Conservation (phyloP, 53 echinoderm and acorn worm species). For the Echinarachnius parma region DNA sequence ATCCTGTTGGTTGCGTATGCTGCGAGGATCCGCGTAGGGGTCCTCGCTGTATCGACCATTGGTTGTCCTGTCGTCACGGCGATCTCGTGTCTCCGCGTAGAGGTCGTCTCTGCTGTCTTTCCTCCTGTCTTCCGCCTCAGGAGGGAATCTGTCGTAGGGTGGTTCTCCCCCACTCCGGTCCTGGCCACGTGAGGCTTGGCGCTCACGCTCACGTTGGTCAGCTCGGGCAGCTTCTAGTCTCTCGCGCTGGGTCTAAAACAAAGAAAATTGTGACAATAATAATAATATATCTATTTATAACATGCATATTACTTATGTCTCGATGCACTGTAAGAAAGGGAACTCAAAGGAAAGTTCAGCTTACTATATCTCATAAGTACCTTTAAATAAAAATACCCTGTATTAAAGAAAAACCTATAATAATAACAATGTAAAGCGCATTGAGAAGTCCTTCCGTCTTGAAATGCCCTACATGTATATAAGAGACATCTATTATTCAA, state of each 20-base stretch:
- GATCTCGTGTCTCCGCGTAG: constrained; percentile 23
- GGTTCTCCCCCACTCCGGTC: constrained; percentile 58
- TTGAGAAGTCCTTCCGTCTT: no score
- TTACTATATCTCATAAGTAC: neutral
- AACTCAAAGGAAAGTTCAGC: neutral
- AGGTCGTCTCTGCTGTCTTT: constrained; percentile 43
- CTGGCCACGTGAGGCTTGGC: constrained; percentile 28
- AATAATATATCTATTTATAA: no score
- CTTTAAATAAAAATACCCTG: no score
- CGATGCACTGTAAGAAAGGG: no score
- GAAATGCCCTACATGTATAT: no score
- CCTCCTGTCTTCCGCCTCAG: constrained; percentile 49
- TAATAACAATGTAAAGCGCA: no score
- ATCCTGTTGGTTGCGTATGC: constrained; percentile 18
- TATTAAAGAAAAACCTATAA: no score
- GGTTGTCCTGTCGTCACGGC: constrained; percentile 27
- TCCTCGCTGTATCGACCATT: constrained; percentile 48
- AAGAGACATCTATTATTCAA: no score
- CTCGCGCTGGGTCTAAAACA: constrained; percentile 24
- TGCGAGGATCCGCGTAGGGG: constrained; percentile 38
- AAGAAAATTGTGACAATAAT: neutral
- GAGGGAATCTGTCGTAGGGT: constrained; percentile 30
- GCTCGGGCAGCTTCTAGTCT: constrained; percentile 41
- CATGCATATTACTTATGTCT: no score
- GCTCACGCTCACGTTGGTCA: constrained; percentile 52